phyloP scores from a whole-genome alignment of 2,888 invertebrate species.

The Eudemis profundana region DNA sequence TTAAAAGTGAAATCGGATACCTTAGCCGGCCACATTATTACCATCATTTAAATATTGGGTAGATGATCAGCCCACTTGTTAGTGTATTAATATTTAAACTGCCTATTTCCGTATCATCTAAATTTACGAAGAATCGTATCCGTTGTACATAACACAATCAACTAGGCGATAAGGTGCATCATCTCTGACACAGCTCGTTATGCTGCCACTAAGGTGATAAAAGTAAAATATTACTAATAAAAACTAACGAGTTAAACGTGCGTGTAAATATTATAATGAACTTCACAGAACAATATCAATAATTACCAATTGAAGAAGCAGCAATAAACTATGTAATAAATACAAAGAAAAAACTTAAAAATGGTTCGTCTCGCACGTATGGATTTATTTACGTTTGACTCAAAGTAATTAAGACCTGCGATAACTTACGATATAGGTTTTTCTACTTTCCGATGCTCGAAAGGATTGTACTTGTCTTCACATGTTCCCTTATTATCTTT shows the following conservation, averaged over 20 bases:
- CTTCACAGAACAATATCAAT: no score
- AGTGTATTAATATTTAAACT: no score
- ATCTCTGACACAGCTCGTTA: background rate
- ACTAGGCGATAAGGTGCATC: background rate
- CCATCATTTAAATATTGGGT: background rate
- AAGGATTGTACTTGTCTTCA: slow-evolving; percentile 70
- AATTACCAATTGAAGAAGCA: no score
- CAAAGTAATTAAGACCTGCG: slow-evolving; percentile 26
- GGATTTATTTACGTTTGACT: no score
- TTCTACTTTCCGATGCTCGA: slow-evolving; percentile 74
- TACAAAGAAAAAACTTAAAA: no score
- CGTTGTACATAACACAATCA: background rate
- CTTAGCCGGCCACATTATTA: background rate
- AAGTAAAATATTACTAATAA: background rate
- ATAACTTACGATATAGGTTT: slow-evolving; percentile 80
- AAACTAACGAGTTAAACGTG: no score
- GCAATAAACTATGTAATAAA: no score
- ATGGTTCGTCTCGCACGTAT: no score
- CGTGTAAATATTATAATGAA: no score
- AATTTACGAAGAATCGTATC: background rate
- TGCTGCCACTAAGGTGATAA: background rate
- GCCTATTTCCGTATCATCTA: background rate
- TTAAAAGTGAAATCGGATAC: background rate
- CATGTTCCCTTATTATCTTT: slow-evolving; percentile 49
- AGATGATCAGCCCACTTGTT: background rate